phyloP scores from a whole-genome alignment of 2,888 invertebrate genomes.

The Acrobasis consociella region DNA sequence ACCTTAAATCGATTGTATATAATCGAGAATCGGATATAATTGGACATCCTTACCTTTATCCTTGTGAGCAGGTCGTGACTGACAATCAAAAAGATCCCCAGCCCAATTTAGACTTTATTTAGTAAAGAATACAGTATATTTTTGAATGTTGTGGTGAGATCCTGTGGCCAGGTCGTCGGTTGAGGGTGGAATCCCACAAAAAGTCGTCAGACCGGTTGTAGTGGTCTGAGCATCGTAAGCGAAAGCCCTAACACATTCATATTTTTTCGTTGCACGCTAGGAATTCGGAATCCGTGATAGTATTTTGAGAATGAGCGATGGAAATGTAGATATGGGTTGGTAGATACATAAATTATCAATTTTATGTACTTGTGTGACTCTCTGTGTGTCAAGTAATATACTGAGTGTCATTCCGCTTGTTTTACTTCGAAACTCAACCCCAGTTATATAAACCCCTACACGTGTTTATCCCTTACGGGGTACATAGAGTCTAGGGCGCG shows the following conservation, averaged over 20 bases:
- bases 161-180: constrained; percentile 53
- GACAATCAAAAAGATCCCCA: constrained; percentile 44
- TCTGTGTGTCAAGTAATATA: too few species aligned
- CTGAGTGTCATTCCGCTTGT: too few species aligned
- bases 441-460: too few species aligned
- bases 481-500: too few species aligned
- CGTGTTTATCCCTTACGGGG: too few species aligned
- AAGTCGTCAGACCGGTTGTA: constrained; percentile 72
- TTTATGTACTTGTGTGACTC: too few species aligned
- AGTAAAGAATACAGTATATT: constrained; percentile 31
- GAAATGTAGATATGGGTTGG: neutral
- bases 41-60: constrained; percentile 64
- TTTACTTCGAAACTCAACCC: too few species aligned
- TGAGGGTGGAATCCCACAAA: constrained; percentile 77
- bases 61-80: constrained; percentile 74
- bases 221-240: constrained; percentile 55
- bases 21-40: constrained; percentile 41
- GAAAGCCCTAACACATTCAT: constrained; percentile 64
- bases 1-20: constrained; percentile 34
- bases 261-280: constrained; percentile 52
- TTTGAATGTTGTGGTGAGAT: constrained; percentile 33
- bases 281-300: constrained; percentile 26
- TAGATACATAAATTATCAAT: too few species aligned
- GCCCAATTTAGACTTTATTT: constrained; percentile 37
- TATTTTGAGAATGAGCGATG: neutral